Conservation (phyloP, 2,888 invertebrate species). For the Microdon myrmicae region DNA sequence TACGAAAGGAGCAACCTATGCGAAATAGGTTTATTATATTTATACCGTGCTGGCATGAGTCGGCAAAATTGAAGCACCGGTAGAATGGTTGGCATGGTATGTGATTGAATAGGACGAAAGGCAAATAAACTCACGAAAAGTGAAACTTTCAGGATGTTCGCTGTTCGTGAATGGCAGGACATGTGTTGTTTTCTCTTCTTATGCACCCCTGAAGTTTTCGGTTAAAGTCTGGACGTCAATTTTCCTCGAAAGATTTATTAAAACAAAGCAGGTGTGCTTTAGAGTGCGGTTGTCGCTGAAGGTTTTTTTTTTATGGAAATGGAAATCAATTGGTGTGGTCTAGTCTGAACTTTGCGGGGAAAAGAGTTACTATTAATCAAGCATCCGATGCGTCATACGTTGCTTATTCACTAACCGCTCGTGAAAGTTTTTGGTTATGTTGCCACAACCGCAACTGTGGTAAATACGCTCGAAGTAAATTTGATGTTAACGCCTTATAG, state of each 20-base stretch:
- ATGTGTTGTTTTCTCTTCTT: constrained; percentile 41
- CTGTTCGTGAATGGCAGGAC: constrained; percentile 30
- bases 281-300: constrained; percentile 36
- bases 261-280: constrained; percentile 36
- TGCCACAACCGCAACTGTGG: too few relatives aligned
- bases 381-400: too few relatives aligned
- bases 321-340: too few relatives aligned
- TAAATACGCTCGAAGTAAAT: too few relatives aligned
- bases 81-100: constrained; percentile 23
- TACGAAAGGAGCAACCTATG: constrained; percentile 48
- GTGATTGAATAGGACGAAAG: constrained; percentile 1
- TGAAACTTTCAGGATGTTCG: constrained; percentile 36
- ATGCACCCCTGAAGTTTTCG: constrained; percentile 2
- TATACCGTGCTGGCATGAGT: constrained; percentile 35
- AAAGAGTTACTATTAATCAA: too few relatives aligned
- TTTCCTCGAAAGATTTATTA: constrained; percentile 33
- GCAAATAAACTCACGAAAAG: constrained; percentile 29
- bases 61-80: constrained; percentile 4
- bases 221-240: too few relatives aligned
- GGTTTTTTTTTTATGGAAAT: too few relatives aligned
- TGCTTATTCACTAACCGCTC: too few relatives aligned
- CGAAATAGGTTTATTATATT: constrained; percentile 52
- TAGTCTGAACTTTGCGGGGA: too few relatives aligned
- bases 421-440: too few relatives aligned
- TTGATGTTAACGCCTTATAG: too few relatives aligned